These are phyloP conservation scores for Lumbricus terrestris DNA, from an alignment of 2,888 invertebrate genomes.

Conservation along the genomic window DNA sequence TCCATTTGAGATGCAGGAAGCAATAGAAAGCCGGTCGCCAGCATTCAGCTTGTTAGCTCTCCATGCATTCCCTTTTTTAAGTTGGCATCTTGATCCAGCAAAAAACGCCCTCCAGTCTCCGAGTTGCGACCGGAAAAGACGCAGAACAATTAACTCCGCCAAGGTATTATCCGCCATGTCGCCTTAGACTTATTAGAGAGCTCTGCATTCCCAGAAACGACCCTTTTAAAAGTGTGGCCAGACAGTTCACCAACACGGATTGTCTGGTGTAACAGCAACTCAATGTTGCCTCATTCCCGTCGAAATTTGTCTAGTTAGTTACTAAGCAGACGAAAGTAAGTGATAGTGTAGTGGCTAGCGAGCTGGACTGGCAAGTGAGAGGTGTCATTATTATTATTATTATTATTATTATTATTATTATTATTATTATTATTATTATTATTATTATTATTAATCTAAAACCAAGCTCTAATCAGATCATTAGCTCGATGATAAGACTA, in stretches of 20 bases:
- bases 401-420: too few species aligned
- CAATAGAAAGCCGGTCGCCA: background rate
- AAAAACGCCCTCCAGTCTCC: background rate
- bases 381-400: too few species aligned
- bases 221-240: background rate
- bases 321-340: too few species aligned
- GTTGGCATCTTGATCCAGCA: background rate
- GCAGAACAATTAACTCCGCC: background rate
- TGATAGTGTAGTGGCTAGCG: too few species aligned
- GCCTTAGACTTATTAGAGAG: background rate
- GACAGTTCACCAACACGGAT: too few species aligned
- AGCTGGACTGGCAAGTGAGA: too few species aligned
- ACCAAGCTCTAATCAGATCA: too few species aligned
- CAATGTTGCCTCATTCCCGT: background rate
- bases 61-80: background rate
- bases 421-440: too few species aligned
- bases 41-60: background rate
- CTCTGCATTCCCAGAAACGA: too few species aligned
- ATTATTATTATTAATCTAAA: too few species aligned
- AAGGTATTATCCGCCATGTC: background rate
- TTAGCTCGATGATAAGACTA: too few species aligned
- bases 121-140: background rate
- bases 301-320: background rate
- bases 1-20: background rate
- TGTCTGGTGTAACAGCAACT: background rate